Base-by-base conservation (phyloP, 2,888 invertebrate genomes). In the Andrena flavipes region DNA sequence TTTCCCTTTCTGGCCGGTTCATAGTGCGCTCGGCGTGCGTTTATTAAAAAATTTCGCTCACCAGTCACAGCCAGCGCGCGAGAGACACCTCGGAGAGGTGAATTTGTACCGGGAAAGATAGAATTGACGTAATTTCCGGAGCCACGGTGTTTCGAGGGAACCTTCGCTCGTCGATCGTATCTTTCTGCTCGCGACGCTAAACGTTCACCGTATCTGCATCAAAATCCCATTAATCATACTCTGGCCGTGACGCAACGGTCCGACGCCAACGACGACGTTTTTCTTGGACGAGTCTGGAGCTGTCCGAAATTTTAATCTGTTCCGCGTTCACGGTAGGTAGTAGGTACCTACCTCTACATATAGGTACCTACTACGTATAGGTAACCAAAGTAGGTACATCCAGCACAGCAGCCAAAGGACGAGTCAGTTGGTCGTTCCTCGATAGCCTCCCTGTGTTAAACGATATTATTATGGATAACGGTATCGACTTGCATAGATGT, bases 211-310 rank as follows among this genome's bases (percentile, higher is more conserved):
- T 63, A 54, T 59, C 48, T 59, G 80, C 79, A 72, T 81, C 73
- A 73, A 68, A 68, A 49, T 51, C 60, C n/a, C 81, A 74, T 80
- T 80, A 81, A 81, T 81, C 81, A 80, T 74, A 59, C 64, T 62
- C 68, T 35, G 48, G n/a, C 8, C 33, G 30, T 33, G 63, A 56
- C 68, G 78, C 73, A 69, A 70, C 77, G 35, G 49, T 63, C 59
- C 23, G 69, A 2, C 76, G 59, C 59, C 23, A 64, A 6, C 35
- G 35, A 23, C 59, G 51, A 65, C 68, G 29, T 76, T 79, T 56
- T 79, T 76, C 26, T 35, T 20, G 48, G 35, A 13, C 48, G 51
- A 20, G 42, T 48, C 20, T 48, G 48, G 20, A n/a, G 7, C 13
- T 20, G 10, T 20, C 20, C 13, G 56, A 56, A 23, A 23, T 26